These are phyloP conservation scores for Abrostola triplasia DNA, from an alignment of 2,888 invertebrate species.

Conservation along the genomic window DNA sequence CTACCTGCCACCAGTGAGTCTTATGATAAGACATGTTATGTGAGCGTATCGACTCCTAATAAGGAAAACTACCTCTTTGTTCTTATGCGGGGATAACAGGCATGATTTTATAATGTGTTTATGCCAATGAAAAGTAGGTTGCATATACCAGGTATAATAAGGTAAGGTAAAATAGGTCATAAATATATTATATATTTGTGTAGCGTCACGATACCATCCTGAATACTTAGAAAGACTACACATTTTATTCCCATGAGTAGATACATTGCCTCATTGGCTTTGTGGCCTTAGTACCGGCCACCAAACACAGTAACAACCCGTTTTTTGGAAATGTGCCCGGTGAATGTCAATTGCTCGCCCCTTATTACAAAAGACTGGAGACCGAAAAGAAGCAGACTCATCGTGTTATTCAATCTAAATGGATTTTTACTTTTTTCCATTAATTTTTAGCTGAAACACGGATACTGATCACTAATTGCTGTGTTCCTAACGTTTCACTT, in stretches of 20 bases:
- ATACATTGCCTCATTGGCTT: constrained; percentile 1
- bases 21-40: too few species aligned
- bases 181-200: too few species aligned
- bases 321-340: constrained; percentile 4
- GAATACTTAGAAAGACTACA: background rate
- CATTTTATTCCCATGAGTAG: background rate
- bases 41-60: too few species aligned
- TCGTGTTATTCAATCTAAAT: background rate
- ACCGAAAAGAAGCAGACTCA: background rate
- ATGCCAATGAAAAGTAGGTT: too few species aligned
- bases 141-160: too few species aligned
- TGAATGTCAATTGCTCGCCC: background rate
- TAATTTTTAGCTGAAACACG: too few species aligned
- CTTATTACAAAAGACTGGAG: constrained; percentile 1
- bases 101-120: too few species aligned
- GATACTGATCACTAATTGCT: background rate
- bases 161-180: too few species aligned
- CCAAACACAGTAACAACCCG: background rate
- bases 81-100: too few species aligned
- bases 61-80: too few species aligned
- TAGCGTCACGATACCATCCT: background rate
- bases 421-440: too few species aligned
- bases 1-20: too few species aligned
- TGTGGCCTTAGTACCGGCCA: background rate
- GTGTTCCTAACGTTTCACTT: background rate